Evolutionary conservation across 2,797 vertebrate genomes (phyloP), one percentile per base, ranked within the genome.

Genomic region (Spea hammondii): DNA sequence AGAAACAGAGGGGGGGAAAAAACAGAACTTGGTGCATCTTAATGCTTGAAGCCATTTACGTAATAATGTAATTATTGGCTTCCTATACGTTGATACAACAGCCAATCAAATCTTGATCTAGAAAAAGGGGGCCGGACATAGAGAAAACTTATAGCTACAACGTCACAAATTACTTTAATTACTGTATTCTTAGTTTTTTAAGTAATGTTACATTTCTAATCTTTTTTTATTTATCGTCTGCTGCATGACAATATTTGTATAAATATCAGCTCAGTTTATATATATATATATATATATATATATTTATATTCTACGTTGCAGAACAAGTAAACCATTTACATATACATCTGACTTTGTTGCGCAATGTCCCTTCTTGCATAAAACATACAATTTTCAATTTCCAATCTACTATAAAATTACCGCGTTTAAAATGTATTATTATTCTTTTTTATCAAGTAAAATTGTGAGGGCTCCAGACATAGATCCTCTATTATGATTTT

Each of bases 1-100:
- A 95, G 95, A 91, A 97, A 95, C 89, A 93, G 88, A 86, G 85
- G n/a, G 32, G 32, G 32, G 32, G 2, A 32, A 79, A 93, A 94
- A 95, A 93, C 92, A 91, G 93, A 95, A 95, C 92, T 95, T 94
- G 91, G 88, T 92, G 91, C 91, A 92, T 96, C 94, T 94, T 94
- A 90, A 91, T 92, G 92, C 96, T 95, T 95, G 92, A 95, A 95
- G 96, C 94, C 59, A 93, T 95, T 95, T 94, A 93, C 92, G 90
- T 93, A 96, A 94, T 96, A 96, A 98, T 96, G 94, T 91, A 95
- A 93, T 96, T 95, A 96, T 95, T 92, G 89, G 89, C 87, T 88
- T 6, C 85, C 84, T 87, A 89, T 94, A 91, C 32, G 71, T 44
- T 8, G 13, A 5, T 8, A 8, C 4, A 44, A 14, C 49, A n/a